phyloP scores from a whole-genome alignment of 2,888 invertebrate species.

The Lutraria lutraria region DNA sequence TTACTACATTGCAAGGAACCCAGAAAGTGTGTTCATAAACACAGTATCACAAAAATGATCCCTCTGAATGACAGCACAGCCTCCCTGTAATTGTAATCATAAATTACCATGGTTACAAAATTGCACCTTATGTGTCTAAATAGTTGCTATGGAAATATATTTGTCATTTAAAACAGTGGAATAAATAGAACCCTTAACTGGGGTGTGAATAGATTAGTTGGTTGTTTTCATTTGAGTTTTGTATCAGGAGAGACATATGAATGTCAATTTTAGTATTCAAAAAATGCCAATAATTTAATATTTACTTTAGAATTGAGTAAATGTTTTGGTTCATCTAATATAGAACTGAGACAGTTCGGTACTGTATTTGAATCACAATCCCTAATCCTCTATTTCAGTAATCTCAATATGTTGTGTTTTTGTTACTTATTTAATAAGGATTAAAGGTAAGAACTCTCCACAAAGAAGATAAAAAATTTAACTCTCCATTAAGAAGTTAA shows the following conservation, averaged over 20 bases:
- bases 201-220: neutral
- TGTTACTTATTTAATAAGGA: slow-evolving; percentile 30
- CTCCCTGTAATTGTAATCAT: neutral
- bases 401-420: neutral
- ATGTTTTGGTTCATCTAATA: no score
- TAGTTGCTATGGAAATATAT: neutral
- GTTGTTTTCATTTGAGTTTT: neutral
- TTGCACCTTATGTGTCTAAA: slow-evolving; percentile 7
- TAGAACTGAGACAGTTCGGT: no score
- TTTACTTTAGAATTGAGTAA: neutral
- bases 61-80: neutral
- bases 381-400: neutral
- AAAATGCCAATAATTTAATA: neutral
- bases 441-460: slow-evolving; percentile 2
- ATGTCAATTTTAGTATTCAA: neutral
- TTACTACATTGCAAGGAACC: neutral
- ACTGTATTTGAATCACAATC: no score
- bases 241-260: neutral
- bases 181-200: neutral
- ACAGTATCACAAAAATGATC: neutral
- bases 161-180: neutral
- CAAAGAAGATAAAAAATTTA: no score
- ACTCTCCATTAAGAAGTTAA: slow-evolving; percentile 40
- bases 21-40: neutral
- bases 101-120: slow-evolving; percentile 24